Conservation (phyloP, 2,113 vertebrate species). For the Salvelinus alpinus region DNA sequence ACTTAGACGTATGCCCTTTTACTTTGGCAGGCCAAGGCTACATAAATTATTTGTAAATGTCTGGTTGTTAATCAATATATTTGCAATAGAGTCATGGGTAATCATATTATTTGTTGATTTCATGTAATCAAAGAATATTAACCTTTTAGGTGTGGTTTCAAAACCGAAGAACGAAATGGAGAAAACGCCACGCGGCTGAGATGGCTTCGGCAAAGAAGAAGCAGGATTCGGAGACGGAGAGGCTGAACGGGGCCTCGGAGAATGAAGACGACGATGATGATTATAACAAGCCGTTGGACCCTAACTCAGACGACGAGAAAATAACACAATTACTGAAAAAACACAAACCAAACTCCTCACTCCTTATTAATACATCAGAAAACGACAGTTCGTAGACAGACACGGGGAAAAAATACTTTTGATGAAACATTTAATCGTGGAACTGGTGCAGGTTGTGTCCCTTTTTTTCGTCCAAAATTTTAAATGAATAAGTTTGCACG, state of each 20-base stretch:
- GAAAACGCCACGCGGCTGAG: constrained; percentile 96
- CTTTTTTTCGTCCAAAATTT: constrained; percentile 39
- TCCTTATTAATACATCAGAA: constrained; percentile 84
- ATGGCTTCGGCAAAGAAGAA: constrained; percentile 98
- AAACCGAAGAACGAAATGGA: constrained; percentile 95
- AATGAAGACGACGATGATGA: constrained; percentile 96
- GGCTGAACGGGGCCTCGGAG: constrained; percentile 91
- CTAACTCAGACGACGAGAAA: constrained; percentile 97
- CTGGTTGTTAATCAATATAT: too few species aligned
- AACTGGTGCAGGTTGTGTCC: constrained; percentile 29
- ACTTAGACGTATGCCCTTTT: too few species aligned
- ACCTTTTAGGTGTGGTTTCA: constrained; percentile 93
- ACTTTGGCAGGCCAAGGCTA: too few species aligned
- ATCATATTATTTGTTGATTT: background rate
- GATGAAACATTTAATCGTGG: constrained; percentile 17
- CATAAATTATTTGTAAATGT: too few species aligned
- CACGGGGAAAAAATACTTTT: constrained; percentile 27
- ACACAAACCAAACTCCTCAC: constrained; percentile 84
- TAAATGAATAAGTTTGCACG: constrained; percentile 43
- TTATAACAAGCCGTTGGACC: constrained; percentile 96
- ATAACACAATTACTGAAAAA: constrained; percentile 94
- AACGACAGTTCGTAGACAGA: constrained; percentile 83
- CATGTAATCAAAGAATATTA: background rate
- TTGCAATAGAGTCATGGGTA: too few species aligned
- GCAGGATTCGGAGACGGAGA: constrained; percentile 95